A percentile compares a stretch with the other conserved stretches of the same genome.
These are phyloP conservation scores for Chascanopsetta lugubris DNA, from an alignment of 2,113 vertebrate genomes.

Conservation along the genomic window DNA sequence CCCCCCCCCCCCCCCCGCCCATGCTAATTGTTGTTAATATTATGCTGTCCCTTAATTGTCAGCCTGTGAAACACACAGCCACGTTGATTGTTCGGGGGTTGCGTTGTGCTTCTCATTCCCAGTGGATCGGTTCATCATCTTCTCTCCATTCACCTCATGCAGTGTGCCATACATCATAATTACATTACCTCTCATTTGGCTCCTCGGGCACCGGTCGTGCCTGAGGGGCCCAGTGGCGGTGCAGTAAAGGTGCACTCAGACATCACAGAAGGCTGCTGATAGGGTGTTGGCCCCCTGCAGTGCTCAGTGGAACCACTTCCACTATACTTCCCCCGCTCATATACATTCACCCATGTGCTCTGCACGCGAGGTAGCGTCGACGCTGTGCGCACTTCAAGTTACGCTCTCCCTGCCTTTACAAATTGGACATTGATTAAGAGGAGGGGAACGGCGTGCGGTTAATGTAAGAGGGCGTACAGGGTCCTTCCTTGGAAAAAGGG, in stretches of 20 bases:
- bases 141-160: constrained; percentile 32
- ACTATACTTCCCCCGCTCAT: too few relatives aligned
- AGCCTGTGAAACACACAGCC: too few relatives aligned
- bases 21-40: background rate
- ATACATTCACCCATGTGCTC: background rate
- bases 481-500: constrained; percentile 48
- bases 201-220: constrained; percentile 24
- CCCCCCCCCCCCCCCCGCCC: too few relatives aligned
- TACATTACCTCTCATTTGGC: constrained; percentile 14
- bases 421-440: constrained; percentile 72
- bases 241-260: constrained; percentile 24
- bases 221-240: constrained; percentile 25
- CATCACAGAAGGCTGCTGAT: constrained; percentile 49
- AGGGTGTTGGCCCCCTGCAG: constrained; percentile 49
- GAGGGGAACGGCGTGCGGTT: constrained; percentile 35
- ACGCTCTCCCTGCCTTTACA: constrained; percentile 34
- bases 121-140: constrained; percentile 33
- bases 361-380: constrained; percentile 13
- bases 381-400: constrained; percentile 40
- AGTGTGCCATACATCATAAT: constrained; percentile 49
- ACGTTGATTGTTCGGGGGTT: constrained; percentile 31
- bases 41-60: too few relatives aligned
- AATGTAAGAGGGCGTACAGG: constrained; percentile 51
- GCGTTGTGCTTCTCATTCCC: constrained; percentile 36
- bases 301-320: constrained; percentile 24